A percentile compares a stretch with the other conserved stretches of the same genome.
phyloP scores from a whole-genome alignment of 2,888 invertebrate species.

The Nebria brevicollis region DNA sequence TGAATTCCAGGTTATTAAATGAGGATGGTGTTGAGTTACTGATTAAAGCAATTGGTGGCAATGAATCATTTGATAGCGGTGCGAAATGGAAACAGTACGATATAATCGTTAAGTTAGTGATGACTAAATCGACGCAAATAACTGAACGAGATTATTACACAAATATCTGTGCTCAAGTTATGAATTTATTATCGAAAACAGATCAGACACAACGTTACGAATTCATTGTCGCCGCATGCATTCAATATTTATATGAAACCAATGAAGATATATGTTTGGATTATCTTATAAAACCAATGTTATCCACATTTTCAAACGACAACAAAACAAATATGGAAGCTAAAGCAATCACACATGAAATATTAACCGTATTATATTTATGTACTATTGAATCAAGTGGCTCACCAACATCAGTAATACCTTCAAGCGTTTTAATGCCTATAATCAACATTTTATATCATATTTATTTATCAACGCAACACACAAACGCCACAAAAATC shows the following conservation, averaged over 20 bases:
- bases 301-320: slow-evolving; percentile 54
- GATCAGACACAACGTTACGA: slow-evolving; percentile 58
- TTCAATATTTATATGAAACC: slow-evolving; percentile 65
- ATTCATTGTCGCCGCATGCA: slow-evolving; percentile 67
- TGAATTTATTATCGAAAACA: slow-evolving; percentile 62
- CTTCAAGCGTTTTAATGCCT: slow-evolving; percentile 59
- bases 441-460: slow-evolving; percentile 64
- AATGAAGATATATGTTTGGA: slow-evolving; percentile 62
- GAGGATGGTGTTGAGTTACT: slow-evolving; percentile 74
- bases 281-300: slow-evolving; percentile 60
- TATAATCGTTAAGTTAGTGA: slow-evolving; percentile 72
- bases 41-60: slow-evolving; percentile 73
- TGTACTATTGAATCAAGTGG: slow-evolving; percentile 50
- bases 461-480: slow-evolving; percentile 61
- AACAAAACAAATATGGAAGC: slow-evolving; percentile 47
- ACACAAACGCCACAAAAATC: slow-evolving; percentile 52
- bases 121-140: slow-evolving; percentile 65
- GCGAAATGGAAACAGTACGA: slow-evolving; percentile 76
- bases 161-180: slow-evolving; percentile 67
- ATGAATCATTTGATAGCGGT: slow-evolving; percentile 66
- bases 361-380: slow-evolving; percentile 53
- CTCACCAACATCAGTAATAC: slow-evolving; percentile 52
- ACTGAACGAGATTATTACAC: slow-evolving; percentile 66
- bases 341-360: slow-evolving; percentile 51
- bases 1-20: slow-evolving; percentile 69